Evolutionary conservation across 2,888 invertebrate species (phyloP), one percentile per base, ranked within the genome.

Genomic region (Drosophila meridiana): DNA sequence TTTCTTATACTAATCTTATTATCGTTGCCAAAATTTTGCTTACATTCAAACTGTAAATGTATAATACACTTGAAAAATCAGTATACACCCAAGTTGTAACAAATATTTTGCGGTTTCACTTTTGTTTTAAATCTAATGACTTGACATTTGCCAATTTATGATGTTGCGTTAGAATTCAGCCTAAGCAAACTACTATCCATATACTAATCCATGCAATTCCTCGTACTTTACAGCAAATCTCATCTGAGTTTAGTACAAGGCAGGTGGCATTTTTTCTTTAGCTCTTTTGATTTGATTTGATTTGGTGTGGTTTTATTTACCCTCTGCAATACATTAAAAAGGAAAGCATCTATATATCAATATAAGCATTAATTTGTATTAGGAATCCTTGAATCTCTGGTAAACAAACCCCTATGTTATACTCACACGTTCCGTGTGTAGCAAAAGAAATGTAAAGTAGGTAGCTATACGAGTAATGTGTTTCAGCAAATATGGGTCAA

Each of bases 41-140:
- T 11, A 59, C 72, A 77, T 77, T 74, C 64, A 45, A 66, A 43
- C 59, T 47, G 28, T 55, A 73, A 78, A 76, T 73, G 73, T 76
- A 66, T 66, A 59, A 66, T 76, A 78, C 75, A 78, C 78, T 62
- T n/a, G 28, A 52, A 36, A 53, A 53, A 53, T 26, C 20, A 36
- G 14, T 26, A 38, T 13, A 14, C 6, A 6, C 38, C 26, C 55
- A 36, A 59, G 53, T 69, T 69, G 53, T 68, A 58, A 68, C 42
- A 50, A 30, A 32, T 32, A 32, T 60, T 73, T 48, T 30, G 14
- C 48, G 30, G 11, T 48, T 72, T 52, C 43, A 64, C 52, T 43
- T 32, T 58, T 30, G 9, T 38, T 38, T 26, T 26, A 20, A 20
- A 26, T 26, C 8, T 53, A 53, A 13, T 34, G 13, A 11, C 36